A percentile compares a stretch with the other conserved stretches of the same genome.
These are phyloP conservation scores for Alloscopus bannaensis DNA, from an alignment of 2,888 invertebrate species.

Conservation along the genomic window DNA sequence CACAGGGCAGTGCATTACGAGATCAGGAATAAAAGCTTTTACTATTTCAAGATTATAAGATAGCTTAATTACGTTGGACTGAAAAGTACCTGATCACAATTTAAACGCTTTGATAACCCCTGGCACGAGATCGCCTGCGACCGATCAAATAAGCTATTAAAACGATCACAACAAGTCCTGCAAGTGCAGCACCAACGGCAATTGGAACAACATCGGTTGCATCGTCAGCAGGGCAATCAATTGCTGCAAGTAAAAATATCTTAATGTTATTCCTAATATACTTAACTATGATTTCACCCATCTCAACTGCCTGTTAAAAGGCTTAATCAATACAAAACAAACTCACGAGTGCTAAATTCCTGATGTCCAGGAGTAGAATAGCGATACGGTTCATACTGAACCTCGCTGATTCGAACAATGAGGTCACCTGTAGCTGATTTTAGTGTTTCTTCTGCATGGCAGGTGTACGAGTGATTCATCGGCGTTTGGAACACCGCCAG, in stretches of 20 bases:
- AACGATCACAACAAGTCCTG: constrained; percentile 91
- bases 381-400: constrained; percentile 86
- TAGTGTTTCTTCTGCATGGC: constrained; percentile 80
- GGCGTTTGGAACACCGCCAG: constrained; percentile 79
- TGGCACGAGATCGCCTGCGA: constrained; percentile 87
- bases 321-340: no score
- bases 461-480: constrained; percentile 84
- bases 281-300: no score
- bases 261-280: constrained; percentile 1
- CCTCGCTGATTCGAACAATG: constrained; percentile 79
- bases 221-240: constrained; percentile 84
- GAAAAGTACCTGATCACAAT: constrained; percentile 23
- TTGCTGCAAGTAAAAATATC: constrained; percentile 77
- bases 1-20: background rate
- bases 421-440: constrained; percentile 78
- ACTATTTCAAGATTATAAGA: background rate
- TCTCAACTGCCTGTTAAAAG: no score
- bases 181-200: constrained; percentile 95
- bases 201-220: constrained; percentile 96
- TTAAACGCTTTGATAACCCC: constrained; percentile 93
- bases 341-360: constrained; percentile 82
- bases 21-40: background rate
- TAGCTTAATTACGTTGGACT: background rate
- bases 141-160: constrained; percentile 95
- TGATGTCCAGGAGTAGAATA: constrained; percentile 43